These are phyloP conservation scores for Drosophila mercatorum DNA, from an alignment of 2,888 invertebrate genomes.

Conservation along the genomic window DNA sequence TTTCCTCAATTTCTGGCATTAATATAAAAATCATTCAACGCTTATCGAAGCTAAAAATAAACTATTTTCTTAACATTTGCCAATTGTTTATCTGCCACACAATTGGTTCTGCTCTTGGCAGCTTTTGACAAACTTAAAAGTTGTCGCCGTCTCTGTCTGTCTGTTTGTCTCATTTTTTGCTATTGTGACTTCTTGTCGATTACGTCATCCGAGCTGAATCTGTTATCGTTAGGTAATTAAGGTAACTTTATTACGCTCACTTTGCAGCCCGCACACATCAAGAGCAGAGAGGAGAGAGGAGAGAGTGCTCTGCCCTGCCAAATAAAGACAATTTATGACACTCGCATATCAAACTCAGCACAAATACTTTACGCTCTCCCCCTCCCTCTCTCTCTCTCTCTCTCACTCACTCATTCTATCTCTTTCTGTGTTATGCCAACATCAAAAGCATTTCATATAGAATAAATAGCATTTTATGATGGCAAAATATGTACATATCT, in stretches of 20 bases:
- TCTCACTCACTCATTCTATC: not conserved
- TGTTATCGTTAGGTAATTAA: constrained; percentile 58
- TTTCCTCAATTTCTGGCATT: not conserved
- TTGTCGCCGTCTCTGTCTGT: not conserved
- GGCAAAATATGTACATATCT: constrained; percentile 52
- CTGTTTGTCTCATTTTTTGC: not conserved
- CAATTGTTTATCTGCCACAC: constrained; percentile 8
- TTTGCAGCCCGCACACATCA: not conserved
- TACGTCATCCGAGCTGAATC: constrained; percentile 39
- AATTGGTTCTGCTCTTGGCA: constrained; percentile 15
- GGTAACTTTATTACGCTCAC: constrained; percentile 49
- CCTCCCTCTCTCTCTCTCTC: not conserved
- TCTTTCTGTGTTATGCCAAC: constrained; percentile 25
- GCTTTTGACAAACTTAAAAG: constrained; percentile 8
- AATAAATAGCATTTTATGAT: constrained; percentile 62
- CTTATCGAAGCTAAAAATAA: not conserved
- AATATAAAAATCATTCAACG: not conserved
- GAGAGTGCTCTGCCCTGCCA: constrained; percentile 19
- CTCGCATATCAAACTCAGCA: constrained; percentile 48
- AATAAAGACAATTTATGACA: constrained; percentile 63
- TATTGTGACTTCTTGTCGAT: constrained; percentile 24
- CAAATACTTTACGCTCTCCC: constrained; percentile 9
- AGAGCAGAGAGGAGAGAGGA: not conserved
- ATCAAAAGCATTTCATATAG: constrained; percentile 64
- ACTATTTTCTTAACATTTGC: constrained; percentile 1